These are phyloP conservation scores for Pristionchus fissidentatus DNA, from an alignment of 2,888 invertebrate genomes.

Conservation along the genomic window DNA sequence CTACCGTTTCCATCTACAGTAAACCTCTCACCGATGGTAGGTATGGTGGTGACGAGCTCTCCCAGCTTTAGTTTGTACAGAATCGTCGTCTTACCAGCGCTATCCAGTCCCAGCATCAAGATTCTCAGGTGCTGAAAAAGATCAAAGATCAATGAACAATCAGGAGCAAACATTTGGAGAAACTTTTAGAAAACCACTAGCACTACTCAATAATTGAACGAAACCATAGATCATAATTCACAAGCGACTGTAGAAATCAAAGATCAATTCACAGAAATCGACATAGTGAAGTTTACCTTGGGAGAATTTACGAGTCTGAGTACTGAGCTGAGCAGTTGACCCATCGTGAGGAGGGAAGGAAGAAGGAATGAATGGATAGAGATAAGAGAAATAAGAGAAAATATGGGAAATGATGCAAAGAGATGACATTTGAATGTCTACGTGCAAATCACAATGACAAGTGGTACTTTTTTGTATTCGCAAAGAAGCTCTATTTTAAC, in stretches of 20 bases:
- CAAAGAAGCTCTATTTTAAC: no score
- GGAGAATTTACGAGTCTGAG: constrained; percentile 9
- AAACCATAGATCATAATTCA: not conserved
- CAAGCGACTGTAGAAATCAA: not conserved
- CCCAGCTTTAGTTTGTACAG: constrained; percentile 49
- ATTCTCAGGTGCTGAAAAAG: constrained; percentile 28
- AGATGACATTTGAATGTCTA: no score
- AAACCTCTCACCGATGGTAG: constrained; percentile 47
- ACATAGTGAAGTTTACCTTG: not conserved
- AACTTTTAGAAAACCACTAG: not conserved
- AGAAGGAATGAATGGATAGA: not conserved
- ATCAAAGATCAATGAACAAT: not conserved
- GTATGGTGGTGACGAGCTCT: constrained; percentile 49
- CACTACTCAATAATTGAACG: not conserved
- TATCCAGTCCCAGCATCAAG: constrained; percentile 47
- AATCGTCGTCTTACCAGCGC: constrained; percentile 47
- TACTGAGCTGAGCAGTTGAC: constrained; percentile 5
- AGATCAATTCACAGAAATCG: not conserved
- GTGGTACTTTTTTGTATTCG: no score
- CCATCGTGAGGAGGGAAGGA: not conserved
- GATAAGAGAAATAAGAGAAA: not conserved
- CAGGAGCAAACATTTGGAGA: not conserved
- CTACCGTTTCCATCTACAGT: not conserved
- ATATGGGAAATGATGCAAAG: no score
- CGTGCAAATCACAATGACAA: no score